Evolutionary conservation across 2,797 vertebrate species (phyloP), one percentile per base, ranked within the genome.

Genomic region (Mormyrops boulengeri): DNA sequence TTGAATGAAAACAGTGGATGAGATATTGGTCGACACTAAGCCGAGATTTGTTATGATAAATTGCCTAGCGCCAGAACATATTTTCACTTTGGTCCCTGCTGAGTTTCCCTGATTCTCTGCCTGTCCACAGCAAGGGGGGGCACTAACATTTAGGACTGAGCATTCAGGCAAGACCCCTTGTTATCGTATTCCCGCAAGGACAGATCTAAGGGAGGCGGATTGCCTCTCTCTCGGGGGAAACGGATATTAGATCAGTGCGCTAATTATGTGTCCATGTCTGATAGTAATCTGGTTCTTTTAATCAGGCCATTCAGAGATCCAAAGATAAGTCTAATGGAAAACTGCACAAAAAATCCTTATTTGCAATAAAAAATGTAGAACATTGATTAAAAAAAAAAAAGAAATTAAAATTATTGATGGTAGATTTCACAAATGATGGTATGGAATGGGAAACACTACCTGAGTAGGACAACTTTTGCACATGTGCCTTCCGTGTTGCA

Each of bases 281-380:
- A 87, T 57, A 55, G 52, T 57, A 87, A 57, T 57, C 85, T 30
- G 85, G 85, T 57, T 87, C 85, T 34, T 55, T 55, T 87, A 87
- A 87, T 87, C 52, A 87, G 85, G 50, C 52, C 85, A 87, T 55
- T 87, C 17, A n/a, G 14, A 87, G 73, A 80, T 80, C 73, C 73
- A 41, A 80, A 80, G 84, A 85, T 85, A 85, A 50, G 84, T 85
- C 47, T 50, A 85, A 85, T 52, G 47, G 84, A 49, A 85, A 50
- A 85, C 22, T 85, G 44, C n/a, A 53, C 84, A 85, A 85, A 53
- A 85, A 80, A 60, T 52, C 49, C 22, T 87, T 53, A 87, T 87
- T 87, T 87, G 85, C 52, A 87, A 57, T 87, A 55, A 87, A 55
- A 85, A 87, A 87, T 57, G 85, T 87, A 55, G 50, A 87, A 55